Evolutionary conservation across 2,888 invertebrate genomes (phyloP), one percentile per base, ranked within the genome.

Genomic region (Oxytorus armatus): DNA sequence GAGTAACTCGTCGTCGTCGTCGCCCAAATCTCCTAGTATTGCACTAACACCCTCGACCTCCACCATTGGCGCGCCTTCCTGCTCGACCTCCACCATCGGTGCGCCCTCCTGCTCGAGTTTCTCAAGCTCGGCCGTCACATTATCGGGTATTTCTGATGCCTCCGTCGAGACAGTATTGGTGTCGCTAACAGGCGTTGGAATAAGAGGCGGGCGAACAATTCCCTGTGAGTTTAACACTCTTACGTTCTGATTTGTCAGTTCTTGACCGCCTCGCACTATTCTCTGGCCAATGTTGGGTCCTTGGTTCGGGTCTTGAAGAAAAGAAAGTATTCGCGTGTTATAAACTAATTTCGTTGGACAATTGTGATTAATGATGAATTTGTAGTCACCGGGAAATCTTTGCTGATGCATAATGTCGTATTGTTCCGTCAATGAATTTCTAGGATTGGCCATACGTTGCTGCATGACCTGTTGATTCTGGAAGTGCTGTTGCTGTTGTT

Each of bases 1-100:
- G 25, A 97, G 93, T 49, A 98, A 93, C 88, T 97, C 97, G 86
- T 97, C 96, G 88, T 98, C 97, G 84, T 97, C 97, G 70, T 97
- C 96, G 3, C 96, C 96, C 53, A 97, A 93, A 16, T 96, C 97
- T 49, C 96, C 96, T 47, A 97, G 93, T 88, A 97, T 96, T 90
- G 96, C 96, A 83, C 95, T 95, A 72, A 97, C 96, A 44, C 94
- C 94, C 90, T 95, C 95, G 63, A 94, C 93, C 89, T 94, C 95
- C 1, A 92, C 93, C 89, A 93, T 92, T 11, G 92, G 92, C 53
- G 93, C 94, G 76, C 94, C 94, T 90, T 69, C 69, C 21, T 95
- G 94, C 87, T 96, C 95, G 16, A 95, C 93, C 89, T 94, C 95
- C 0, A 92, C 93, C 89, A 93, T 92, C 11, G 92, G 92, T 55